A percentile compares a stretch with the other conserved stretches of the same genome.
Conservation (phyloP, 2,113 vertebrate genomes). For the Psettodes erumei region DNA sequence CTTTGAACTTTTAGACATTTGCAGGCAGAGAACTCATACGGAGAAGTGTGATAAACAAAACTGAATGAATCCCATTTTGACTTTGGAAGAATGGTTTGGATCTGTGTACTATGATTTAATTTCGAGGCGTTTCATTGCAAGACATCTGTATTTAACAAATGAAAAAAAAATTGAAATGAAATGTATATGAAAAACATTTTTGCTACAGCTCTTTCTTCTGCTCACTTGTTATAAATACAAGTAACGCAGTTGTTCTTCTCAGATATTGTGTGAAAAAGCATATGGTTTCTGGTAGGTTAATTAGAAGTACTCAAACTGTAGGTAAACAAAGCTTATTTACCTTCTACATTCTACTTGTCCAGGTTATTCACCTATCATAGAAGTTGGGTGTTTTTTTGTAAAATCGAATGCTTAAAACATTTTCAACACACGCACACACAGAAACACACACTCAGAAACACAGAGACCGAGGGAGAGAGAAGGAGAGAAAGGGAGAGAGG, state of each 20-base stretch:
- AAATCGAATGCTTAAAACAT: neutral
- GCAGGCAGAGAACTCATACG: constrained; percentile 9
- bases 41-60: constrained; percentile 32
- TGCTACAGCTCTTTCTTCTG: neutral
- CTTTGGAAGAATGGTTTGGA: constrained; percentile 29
- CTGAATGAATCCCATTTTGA: constrained; percentile 48
- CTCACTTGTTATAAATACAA: neutral
- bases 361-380: constrained; percentile 5
- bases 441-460: neutral
- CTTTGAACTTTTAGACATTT: constrained; percentile 48
- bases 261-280: neutral
- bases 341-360: neutral
- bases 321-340: neutral
- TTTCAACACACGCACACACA: neutral
- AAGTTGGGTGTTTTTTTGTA: neutral
- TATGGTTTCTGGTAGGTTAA: neutral
- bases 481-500: neutral
- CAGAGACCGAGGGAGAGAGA: neutral
- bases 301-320: neutral
- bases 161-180: neutral
- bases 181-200: neutral
- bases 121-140: too few species aligned
- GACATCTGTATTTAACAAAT: too few species aligned
- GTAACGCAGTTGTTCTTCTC: neutral
- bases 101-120: constrained; percentile 10